A percentile compares a stretch with the other conserved stretches of the same genome.
phyloP scores from a whole-genome alignment of 2,888 invertebrate genomes.

The Callosobruchus maculatus region DNA sequence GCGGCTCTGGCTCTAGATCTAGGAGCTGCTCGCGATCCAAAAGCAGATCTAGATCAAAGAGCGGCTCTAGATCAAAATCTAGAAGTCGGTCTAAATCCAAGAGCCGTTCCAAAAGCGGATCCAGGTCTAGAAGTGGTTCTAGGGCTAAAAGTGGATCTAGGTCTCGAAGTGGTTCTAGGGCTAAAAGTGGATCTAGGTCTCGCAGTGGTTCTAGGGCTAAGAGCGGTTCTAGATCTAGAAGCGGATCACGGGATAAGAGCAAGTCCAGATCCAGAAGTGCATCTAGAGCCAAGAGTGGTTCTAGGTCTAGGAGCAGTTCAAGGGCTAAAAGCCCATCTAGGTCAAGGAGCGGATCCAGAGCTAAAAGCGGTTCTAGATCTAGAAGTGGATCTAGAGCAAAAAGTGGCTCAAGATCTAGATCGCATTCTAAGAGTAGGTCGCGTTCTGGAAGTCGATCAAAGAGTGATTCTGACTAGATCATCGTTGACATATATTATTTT shows the following conservation, averaged over 20 bases:
- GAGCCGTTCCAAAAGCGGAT: constrained; percentile 38
- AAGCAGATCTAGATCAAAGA: constrained; percentile 31
- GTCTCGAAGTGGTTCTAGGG: constrained; percentile 36
- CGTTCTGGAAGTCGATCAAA: constrained; percentile 42
- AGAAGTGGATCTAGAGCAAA: constrained; percentile 19
- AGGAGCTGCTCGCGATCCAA: constrained; percentile 24
- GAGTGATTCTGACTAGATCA: constrained; percentile 21
- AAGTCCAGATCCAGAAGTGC: constrained; percentile 38
- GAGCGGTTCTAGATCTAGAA: constrained; percentile 37
- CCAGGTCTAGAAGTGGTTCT: constrained; percentile 29
- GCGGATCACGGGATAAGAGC: constrained; percentile 40
- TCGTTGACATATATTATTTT: not conserved
- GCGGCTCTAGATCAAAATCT: constrained; percentile 30
- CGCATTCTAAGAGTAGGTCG: constrained; percentile 39
- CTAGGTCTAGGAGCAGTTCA: constrained; percentile 26
- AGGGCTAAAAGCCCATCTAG: constrained; percentile 40
- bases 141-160: constrained; percentile 30
- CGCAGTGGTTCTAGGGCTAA: constrained; percentile 34
- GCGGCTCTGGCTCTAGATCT: constrained; percentile 36
- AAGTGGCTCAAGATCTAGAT: constrained; percentile 36
- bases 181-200: constrained; percentile 41
- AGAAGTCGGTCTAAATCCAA: constrained; percentile 38
- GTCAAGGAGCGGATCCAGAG: constrained; percentile 29
- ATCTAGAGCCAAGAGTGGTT: constrained; percentile 38
- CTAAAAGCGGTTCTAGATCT: constrained; percentile 30